Percentiles rank a stretch among this genome's conserved stretches.
Conservation (phyloP, 2,113 vertebrate genomes). For the Felis chaus region DNA sequence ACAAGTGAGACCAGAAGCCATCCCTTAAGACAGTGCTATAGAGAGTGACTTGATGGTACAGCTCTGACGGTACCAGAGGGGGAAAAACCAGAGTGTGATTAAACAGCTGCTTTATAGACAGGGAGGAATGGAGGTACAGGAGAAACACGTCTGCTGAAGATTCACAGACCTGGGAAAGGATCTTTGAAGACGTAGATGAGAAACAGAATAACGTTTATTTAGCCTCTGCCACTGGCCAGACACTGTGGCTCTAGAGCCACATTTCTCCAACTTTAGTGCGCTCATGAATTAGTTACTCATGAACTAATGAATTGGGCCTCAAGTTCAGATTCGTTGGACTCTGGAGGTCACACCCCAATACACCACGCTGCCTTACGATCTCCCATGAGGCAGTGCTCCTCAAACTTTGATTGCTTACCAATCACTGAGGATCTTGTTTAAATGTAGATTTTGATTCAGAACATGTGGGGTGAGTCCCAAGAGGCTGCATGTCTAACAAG, state of each 20-base stretch:
- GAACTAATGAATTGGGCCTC: background rate
- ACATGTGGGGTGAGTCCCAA: background rate
- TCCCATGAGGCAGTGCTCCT: background rate
- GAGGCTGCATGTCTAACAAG: background rate
- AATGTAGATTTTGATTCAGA: background rate
- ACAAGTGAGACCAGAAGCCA: constrained; percentile 8
- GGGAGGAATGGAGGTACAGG: background rate
- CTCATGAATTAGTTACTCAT: background rate
- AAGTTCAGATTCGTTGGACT: background rate
- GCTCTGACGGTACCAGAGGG: background rate
- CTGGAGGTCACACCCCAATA: background rate
- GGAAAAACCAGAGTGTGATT: background rate
- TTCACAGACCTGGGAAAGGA: background rate
- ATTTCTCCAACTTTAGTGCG: background rate
- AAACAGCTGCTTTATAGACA: background rate
- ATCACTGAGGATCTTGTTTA: background rate
- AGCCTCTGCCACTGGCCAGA: background rate
- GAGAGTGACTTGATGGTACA: background rate
- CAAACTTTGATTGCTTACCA: background rate
- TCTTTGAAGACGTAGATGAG: background rate
- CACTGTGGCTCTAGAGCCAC: background rate
- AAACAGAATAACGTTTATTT: background rate
- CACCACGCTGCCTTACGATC: background rate
- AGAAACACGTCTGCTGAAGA: background rate
- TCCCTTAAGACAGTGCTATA: background rate